Percentiles rank a stretch among this genome's conserved stretches.
phyloP scores from a whole-genome alignment of 2,797 vertebrate species.

The Macropus fuliginosus region DNA sequence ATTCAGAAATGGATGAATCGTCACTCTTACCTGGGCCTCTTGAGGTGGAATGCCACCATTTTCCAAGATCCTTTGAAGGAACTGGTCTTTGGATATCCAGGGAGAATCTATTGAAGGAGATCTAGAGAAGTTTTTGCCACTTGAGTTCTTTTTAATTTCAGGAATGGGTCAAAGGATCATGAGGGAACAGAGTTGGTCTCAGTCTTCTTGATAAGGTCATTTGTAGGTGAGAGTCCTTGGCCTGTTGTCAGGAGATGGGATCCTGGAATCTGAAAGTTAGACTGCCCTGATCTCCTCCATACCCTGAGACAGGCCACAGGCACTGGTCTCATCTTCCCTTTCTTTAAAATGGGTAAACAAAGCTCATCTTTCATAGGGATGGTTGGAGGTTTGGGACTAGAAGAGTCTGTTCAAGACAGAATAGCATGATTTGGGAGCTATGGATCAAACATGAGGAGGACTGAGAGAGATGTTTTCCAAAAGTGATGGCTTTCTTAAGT shows the following conservation, averaged over 20 bases:
- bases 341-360: not conserved
- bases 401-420: not conserved
- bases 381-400: not conserved
- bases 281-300: not conserved
- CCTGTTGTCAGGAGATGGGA: not conserved
- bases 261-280: not conserved
- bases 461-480: not conserved
- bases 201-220: not conserved
- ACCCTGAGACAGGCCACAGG: not conserved
- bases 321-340: not conserved
- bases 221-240: not conserved
- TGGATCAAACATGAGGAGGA: not conserved
- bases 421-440: not conserved
- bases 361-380: not conserved
- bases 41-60: not conserved
- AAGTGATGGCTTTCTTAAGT: not conserved
- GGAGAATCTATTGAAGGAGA: not conserved
- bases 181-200: not conserved
- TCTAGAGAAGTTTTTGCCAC: not conserved
- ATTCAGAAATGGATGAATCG: not conserved
- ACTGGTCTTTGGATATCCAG: not conserved
- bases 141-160: not conserved
- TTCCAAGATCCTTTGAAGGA: not conserved
- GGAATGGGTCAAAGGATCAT: not conserved
- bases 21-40: not conserved